Percentiles rank a stretch among this genome's conserved stretches.
Evolutionary conservation across 1,140 invertebrate species (phyloP).

Genomic region (Aradophagus sp.): DNA sequence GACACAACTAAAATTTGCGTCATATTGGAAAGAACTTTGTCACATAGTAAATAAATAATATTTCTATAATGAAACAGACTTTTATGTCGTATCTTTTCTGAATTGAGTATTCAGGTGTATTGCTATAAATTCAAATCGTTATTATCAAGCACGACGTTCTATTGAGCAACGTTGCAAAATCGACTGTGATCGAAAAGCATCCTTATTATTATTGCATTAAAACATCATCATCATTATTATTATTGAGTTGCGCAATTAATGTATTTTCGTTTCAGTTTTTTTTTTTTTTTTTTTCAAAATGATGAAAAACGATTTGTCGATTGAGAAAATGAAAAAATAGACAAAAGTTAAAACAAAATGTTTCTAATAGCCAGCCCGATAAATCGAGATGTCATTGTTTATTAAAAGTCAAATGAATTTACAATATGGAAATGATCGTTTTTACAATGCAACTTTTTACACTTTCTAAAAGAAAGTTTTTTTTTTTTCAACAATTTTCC

Average conservation of each 20-base stretch:
- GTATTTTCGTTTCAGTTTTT: background rate
- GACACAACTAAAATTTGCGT: no score
- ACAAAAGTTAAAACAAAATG: background rate
- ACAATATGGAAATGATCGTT: constrained; percentile 1
- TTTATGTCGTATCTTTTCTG: no score
- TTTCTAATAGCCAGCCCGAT: background rate
- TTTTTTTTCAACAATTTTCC: no score
- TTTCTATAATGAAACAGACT: no score
- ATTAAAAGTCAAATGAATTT: constrained; percentile 14
- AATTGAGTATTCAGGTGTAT: no score
- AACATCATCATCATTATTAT: no score
- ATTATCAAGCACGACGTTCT: constrained; percentile 17
- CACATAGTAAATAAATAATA: no score
- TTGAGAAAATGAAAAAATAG: background rate
- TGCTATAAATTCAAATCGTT: constrained; percentile 14
- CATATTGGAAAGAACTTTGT: no score
- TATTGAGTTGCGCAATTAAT: no score
- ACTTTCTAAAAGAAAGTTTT: constrained; percentile 6
- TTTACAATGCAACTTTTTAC: constrained; percentile 5
- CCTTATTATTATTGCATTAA: no score
- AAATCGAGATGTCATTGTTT: constrained; percentile 3
- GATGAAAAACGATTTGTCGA: constrained; percentile 9
- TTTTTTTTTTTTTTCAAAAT: constrained; percentile 2
- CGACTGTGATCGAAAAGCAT: constrained; percentile 30
- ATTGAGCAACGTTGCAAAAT: background rate